phyloP scores from a whole-genome alignment of 1,140 invertebrate genomes.

The Hyles vespertilio region DNA sequence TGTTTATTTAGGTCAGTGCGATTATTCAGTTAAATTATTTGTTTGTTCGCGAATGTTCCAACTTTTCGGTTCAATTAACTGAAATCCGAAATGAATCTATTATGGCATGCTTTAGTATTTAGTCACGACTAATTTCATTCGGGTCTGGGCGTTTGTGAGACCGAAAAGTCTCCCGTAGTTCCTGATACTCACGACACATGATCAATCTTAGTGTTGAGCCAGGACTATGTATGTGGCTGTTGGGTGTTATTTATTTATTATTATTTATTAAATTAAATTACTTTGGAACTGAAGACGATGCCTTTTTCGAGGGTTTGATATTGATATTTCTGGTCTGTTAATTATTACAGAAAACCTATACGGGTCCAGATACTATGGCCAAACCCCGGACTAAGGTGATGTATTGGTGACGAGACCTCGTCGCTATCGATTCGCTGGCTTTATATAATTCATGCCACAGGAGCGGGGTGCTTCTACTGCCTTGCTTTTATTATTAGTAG shows the following conservation, averaged over 20 bases:
- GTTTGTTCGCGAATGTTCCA: not conserved
- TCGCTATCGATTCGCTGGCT: slow-evolving; percentile 4
- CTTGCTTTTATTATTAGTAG: too few species aligned
- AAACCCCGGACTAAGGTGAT: slow-evolving; percentile 18
- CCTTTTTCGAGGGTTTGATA: not conserved
- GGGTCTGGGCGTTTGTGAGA: too few species aligned
- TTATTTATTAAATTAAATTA: too few species aligned
- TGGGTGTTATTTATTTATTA: too few species aligned
- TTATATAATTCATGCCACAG: not conserved
- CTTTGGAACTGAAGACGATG: too few species aligned
- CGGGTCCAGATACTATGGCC: slow-evolving; percentile 18
- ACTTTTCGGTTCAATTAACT: not conserved
- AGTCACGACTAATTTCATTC: too few species aligned
- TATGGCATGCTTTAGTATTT: too few species aligned
- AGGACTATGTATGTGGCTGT: too few species aligned
- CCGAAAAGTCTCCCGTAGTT: too few species aligned
- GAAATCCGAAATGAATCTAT: not conserved
- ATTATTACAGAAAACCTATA: slow-evolving; percentile 31
- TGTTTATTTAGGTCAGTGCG: slow-evolving; percentile 20
- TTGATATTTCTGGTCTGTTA: not conserved
- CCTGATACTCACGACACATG: too few species aligned
- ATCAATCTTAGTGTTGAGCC: too few species aligned
- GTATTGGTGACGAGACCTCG: slow-evolving; percentile 4
- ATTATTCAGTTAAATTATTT: slow-evolving; percentile 16
- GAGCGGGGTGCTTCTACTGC: too few species aligned